Evolutionary conservation across 2,888 invertebrate genomes (phyloP).

Genomic region (Cephus runcator): DNA sequence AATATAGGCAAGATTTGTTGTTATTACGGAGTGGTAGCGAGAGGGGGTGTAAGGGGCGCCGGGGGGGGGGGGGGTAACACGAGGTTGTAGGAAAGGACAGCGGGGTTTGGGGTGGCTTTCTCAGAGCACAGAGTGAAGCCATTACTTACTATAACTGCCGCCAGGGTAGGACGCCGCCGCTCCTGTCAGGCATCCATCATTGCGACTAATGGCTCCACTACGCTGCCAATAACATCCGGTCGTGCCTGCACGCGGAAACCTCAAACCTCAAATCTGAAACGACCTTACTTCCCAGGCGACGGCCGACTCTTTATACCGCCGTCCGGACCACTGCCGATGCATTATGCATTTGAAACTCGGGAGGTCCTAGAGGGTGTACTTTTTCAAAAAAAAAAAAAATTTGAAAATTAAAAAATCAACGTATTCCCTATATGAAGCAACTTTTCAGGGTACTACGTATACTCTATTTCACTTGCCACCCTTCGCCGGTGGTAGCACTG

Average conservation of each 20-base stretch:
- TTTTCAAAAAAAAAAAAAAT: too few relatives aligned
- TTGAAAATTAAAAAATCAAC: too few relatives aligned
- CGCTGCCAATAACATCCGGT: constrained; percentile 65
- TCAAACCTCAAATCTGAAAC: constrained; percentile 2
- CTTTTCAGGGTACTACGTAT: too few relatives aligned
- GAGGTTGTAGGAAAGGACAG: constrained; percentile 24
- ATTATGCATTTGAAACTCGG: neutral
- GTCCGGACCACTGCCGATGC: neutral
- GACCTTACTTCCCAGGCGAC: constrained; percentile 14
- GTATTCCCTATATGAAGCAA: too few relatives aligned
- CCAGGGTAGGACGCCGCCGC: constrained; percentile 56
- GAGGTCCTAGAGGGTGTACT: too few relatives aligned
- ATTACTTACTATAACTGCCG: constrained; percentile 65
- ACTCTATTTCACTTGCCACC: too few relatives aligned
- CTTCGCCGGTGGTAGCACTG: too few relatives aligned
- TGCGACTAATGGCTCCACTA: constrained; percentile 64
- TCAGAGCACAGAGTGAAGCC: constrained; percentile 61
- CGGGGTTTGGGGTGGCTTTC: constrained; percentile 53
- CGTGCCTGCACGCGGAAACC: constrained; percentile 46
- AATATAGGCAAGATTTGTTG: constrained; percentile 65
- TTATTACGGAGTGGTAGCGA: constrained; percentile 52
- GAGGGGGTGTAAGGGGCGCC: constrained; percentile 3
- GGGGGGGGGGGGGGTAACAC: constrained; percentile 19
- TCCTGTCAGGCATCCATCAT: constrained; percentile 65
- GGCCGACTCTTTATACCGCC: constrained; percentile 25